A percentile compares a stretch with the other conserved stretches of the same genome.
phyloP scores from a whole-genome alignment of 2,113 vertebrate species.

The Sinocyclocheilus rhinocerous region DNA sequence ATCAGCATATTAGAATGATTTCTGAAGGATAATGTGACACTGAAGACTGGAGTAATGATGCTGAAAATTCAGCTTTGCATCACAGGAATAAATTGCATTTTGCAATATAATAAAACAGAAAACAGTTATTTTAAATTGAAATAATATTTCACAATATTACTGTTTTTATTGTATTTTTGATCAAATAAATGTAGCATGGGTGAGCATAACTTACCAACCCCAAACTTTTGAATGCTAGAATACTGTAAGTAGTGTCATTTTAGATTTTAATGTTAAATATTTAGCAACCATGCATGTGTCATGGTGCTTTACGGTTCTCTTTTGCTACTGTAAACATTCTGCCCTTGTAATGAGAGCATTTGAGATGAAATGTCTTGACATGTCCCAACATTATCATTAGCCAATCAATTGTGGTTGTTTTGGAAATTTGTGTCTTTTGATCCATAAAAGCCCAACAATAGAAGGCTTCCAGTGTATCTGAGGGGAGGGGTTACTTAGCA shows the following conservation, averaged over 20 bases:
- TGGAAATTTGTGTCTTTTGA: constrained; percentile 11
- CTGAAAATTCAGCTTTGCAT: neutral
- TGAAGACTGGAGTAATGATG: neutral
- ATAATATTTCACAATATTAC: too few species aligned
- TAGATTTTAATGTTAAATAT: neutral
- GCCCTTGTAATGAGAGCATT: neutral
- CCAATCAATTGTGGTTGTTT: constrained; percentile 28
- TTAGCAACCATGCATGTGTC: neutral
- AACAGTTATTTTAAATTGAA: too few species aligned
- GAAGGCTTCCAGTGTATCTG: neutral
- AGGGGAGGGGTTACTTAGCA: constrained; percentile 24
- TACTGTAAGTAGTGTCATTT: neutral
- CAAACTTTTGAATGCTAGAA: neutral
- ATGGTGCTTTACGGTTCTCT: neutral
- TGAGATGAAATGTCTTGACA: constrained; percentile 29
- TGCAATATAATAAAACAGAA: too few species aligned
- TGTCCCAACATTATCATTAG: constrained; percentile 12
- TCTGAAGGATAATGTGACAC: neutral
- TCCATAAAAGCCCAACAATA: constrained; percentile 16
- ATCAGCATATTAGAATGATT: neutral
- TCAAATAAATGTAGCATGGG: too few species aligned
- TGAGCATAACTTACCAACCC: neutral
- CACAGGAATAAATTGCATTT: too few species aligned
- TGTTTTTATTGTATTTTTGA: too few species aligned
- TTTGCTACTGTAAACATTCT: neutral